Percentiles rank a stretch among this genome's conserved stretches.
phyloP scores from a whole-genome alignment of 2,797 vertebrate species.

The Hydrophis major region DNA sequence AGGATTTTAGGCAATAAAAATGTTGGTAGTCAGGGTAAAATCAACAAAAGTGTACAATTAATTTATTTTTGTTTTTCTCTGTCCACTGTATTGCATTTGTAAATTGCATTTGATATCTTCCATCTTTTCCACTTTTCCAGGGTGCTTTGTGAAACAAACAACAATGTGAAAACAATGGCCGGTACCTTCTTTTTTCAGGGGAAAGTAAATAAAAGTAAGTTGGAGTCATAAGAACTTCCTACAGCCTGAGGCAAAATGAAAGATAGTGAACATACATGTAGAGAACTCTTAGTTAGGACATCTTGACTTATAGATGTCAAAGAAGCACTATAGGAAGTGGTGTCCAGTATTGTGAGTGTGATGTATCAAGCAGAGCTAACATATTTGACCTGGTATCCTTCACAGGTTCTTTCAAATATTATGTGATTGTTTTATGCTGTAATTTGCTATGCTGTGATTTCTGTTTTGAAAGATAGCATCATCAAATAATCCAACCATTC shows the following conservation, averaged over 20 bases:
- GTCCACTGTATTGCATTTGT: too few species aligned
- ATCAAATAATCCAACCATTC: background rate
- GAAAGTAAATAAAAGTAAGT: background rate
- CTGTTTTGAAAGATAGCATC: background rate
- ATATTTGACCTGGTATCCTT: background rate
- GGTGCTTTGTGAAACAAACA: background rate
- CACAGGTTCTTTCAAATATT: background rate
- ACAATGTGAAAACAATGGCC: background rate
- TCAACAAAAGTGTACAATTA: slow-evolving; percentile 4
- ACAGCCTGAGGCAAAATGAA: background rate
- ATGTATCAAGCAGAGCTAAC: background rate
- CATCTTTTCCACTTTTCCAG: background rate
- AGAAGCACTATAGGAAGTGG: background rate
- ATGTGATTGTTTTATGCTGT: background rate
- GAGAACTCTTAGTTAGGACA: background rate
- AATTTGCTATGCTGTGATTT: background rate
- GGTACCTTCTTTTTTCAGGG: background rate
- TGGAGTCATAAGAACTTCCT: background rate
- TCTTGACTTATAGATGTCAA: background rate
- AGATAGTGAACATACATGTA: background rate
- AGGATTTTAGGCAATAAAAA: slow-evolving; percentile 25
- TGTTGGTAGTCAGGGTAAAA: slow-evolving; percentile 13
- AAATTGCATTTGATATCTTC: background rate
- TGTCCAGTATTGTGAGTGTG: background rate
- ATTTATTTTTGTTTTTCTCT: too few species aligned